A percentile compares a stretch with the other conserved stretches of the same genome.
phyloP scores from a whole-genome alignment of 92 coral and sea anemone species.

The Umimayanthus kanabou region DNA sequence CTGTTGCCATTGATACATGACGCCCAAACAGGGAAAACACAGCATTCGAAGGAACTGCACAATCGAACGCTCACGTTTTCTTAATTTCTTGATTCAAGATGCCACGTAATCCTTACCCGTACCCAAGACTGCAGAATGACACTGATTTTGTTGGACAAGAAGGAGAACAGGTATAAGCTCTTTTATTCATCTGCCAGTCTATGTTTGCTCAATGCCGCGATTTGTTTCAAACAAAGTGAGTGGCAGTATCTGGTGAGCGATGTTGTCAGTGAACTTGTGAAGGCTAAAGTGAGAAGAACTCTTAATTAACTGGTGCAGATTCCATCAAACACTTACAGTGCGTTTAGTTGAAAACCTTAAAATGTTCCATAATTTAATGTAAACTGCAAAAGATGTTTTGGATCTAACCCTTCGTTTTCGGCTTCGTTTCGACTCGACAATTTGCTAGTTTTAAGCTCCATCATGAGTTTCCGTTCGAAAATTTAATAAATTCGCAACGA shows the following conservation, averaged over 20 bases:
- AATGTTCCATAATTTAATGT: too few relatives aligned
- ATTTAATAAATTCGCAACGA: too few relatives aligned
- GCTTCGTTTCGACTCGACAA: neutral
- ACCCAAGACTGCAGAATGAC: conserved; percentile 94
- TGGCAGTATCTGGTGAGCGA: neutral
- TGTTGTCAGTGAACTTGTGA: neutral
- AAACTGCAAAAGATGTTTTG: too few relatives aligned
- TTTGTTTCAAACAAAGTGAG: neutral
- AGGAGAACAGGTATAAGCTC: conserved; percentile 66
- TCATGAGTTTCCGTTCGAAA: too few relatives aligned
- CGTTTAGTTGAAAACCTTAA: too few relatives aligned
- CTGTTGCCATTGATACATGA: conserved; percentile 41
- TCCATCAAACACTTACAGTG: neutral
- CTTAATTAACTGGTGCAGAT: neutral
- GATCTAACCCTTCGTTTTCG: neutral
- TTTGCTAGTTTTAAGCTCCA: too few relatives aligned
- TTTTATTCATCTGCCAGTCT: neutral
- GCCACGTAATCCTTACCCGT: conserved; percentile 99
- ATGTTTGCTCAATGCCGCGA: neutral
- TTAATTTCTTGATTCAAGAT: conserved; percentile 40
- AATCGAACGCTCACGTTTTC: neutral
- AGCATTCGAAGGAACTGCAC: neutral
- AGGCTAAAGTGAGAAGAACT: neutral
- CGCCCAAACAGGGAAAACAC: conserved; percentile 4
- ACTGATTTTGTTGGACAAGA: conserved; percentile 76